Conservation (phyloP, 2,797 vertebrate species). For the Sparus aurata region DNA sequence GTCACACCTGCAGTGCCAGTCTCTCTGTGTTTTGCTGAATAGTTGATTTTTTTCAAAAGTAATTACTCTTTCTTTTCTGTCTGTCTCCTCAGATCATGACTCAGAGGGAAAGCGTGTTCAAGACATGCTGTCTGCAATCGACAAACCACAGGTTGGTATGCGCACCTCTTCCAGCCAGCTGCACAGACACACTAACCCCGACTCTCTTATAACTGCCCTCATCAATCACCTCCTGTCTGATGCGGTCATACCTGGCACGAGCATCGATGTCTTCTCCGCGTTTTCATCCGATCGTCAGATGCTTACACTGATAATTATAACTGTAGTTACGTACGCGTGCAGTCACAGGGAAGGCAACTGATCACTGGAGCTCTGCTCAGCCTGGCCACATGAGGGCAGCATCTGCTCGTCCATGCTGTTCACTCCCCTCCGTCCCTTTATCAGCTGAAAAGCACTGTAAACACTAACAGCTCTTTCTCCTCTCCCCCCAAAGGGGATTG, state of each 20-base stretch:
- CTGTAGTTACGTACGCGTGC: background rate
- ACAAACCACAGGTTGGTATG: conserved; percentile 95
- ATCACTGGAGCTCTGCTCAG: conserved; percentile 12
- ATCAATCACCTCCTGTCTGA: conserved; percentile 53
- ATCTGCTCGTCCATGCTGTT: conserved; percentile 25
- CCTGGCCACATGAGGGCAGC: conserved; percentile 78
- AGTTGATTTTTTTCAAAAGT: conserved; percentile 4
- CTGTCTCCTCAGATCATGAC: conserved; percentile 91
- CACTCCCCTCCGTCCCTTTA: background rate
- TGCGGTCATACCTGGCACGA: conserved; percentile 41
- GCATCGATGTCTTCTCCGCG: conserved; percentile 38
- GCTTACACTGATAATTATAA: background rate
- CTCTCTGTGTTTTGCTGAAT: background rate
- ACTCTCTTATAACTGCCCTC: conserved; percentile 23
- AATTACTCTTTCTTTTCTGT: conserved; percentile 17
- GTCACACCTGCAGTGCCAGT: background rate
- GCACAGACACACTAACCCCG: background rate
- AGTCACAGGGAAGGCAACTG: background rate
- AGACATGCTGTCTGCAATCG: conserved; percentile 96
- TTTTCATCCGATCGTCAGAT: conserved; percentile 43
- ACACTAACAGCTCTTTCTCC: conserved; percentile 4
- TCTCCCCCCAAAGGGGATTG: background rate
- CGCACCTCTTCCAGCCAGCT: conserved; percentile 20
- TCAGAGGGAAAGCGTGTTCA: conserved; percentile 95
- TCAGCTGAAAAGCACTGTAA: conserved; percentile 14